phyloP scores from a whole-genome alignment of 64 coral and sea anemone genomes.

The Dendronephthya gigantea region DNA sequence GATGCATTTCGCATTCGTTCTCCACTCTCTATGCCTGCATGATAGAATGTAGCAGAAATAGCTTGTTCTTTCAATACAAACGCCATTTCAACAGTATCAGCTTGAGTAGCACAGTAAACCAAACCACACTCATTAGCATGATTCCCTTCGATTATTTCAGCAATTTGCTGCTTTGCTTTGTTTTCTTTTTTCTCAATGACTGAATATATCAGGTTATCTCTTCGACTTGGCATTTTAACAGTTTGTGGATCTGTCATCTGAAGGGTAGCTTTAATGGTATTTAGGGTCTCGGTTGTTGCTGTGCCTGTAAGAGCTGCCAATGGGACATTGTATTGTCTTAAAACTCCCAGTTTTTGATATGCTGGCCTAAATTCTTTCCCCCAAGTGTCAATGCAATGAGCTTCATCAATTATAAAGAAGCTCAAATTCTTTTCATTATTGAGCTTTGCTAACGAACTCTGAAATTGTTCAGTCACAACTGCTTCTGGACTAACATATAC shows the following conservation, averaged over 20 bases:
- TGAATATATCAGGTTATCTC: not conserved
- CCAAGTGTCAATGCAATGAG: conserved; percentile 43
- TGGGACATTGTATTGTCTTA: conserved; percentile 28
- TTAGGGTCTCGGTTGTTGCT: not conserved
- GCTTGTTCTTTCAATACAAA: not conserved
- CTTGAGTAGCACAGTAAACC: not conserved
- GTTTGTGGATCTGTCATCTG: not conserved
- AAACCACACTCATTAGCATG: not conserved
- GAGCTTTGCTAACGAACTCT: not conserved
- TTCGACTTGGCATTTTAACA: not conserved
- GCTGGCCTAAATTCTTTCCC: conserved; percentile 27
- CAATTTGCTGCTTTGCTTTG: not conserved
- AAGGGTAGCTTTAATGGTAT: not conserved
- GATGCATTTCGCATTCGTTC: not conserved
- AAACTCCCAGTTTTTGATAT: conserved; percentile 18
- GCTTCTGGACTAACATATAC: conserved; percentile 26
- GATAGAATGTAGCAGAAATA: not conserved
- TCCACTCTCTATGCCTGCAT: not conserved
- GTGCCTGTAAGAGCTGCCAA: conserved; percentile 43
- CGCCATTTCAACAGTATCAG: not conserved
- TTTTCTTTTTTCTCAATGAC: not conserved
- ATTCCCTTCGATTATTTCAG: not conserved
- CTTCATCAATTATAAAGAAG: conserved; percentile 29
- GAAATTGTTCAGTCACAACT: conserved; percentile 3
- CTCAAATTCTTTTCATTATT: conserved; percentile 1